These are phyloP conservation scores for Montipora sp. DNA, from an alignment of 64 coral and sea anemone species.

Conservation along the genomic window DNA sequence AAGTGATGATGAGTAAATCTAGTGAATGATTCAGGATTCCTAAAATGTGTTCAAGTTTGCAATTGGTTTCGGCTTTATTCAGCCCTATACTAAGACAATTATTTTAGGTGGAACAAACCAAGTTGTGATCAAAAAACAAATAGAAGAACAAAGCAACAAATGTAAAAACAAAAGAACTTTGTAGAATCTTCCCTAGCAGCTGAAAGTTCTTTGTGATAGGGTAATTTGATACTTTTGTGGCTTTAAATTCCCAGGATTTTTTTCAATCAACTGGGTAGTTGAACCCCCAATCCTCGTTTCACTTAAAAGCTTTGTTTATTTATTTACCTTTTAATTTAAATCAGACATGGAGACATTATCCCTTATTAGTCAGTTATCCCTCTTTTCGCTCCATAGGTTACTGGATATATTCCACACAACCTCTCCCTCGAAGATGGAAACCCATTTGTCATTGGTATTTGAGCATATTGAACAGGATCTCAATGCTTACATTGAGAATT, in stretches of 20 bases:
- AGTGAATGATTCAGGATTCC: no score
- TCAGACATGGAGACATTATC: not conserved
- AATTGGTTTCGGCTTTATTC: no score
- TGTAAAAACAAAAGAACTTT: no score
- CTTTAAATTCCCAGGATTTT: not conserved
- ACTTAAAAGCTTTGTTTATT: not conserved
- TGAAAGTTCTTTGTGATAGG: not conserved
- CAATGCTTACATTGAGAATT: conserved; percentile 80
- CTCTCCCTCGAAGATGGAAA: conserved; percentile 59
- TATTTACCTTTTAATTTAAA: not conserved
- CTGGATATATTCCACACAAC: conserved; percentile 81
- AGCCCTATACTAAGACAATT: no score
- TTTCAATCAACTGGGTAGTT: not conserved
- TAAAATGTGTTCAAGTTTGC: no score
- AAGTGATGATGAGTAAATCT: no score
- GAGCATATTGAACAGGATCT: conserved; percentile 96
- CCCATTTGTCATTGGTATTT: conserved; percentile 80
- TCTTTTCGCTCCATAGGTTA: conserved; percentile 35
- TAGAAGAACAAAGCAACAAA: no score
- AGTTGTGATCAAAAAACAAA: no score
- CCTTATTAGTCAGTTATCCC: not conserved
- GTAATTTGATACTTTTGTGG: not conserved
- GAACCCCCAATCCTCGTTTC: not conserved
- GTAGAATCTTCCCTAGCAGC: not conserved
- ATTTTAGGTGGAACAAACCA: no score